Evolutionary conservation across 2,113 vertebrate genomes (phyloP), one percentile per base, ranked within the genome.

Genomic region (Colossoma macropomum): DNA sequence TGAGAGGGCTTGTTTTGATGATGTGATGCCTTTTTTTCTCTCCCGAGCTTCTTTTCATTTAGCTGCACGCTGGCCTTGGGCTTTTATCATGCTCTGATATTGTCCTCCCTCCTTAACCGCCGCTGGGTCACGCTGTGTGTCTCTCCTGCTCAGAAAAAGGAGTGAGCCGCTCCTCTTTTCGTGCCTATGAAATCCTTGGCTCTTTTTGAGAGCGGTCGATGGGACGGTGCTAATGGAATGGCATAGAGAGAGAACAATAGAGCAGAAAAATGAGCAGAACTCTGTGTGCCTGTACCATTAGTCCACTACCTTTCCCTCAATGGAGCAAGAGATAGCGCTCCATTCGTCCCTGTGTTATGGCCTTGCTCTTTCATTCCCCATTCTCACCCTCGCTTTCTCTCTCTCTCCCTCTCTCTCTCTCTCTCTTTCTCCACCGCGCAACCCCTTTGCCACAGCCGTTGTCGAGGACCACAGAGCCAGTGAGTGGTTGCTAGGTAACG

Each of bases 401-500:
- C 30, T 45, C 1, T 30, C 68, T 48, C 62, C n/a, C n/a, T 25
- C 77, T 80, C 71, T 32, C 52, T 74, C 41, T 38, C 66, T 74
- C 75, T n/a, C 56, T 80, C 63, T 71, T 69, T 82, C 63, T 84
- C 72, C 62, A 1, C 17, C 68, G 3, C 80, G 30, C 71, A 75
- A 15, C 80, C 72, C 74, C 77, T 71, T 54, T 82, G 73, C 63
- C 80, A 88, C 84, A 73, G 87, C 85, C 81, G 77, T 85, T 83
- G 65, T 87, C 10, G 59, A 63, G 60, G 85, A 79, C 68, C 38
- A 68, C 10, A 79, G 87, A 91, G 87, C 91, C 90, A 89, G 92
- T 92, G 92, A 89, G 89, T 83, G 92, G 94, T 94, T 94, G 93
- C 94, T 89, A 92, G 74, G 94, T 91, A 93, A 94, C 93, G 86